phyloP scores from a whole-genome alignment of 2,113 vertebrate species.

The Eudorcas thomsonii region DNA sequence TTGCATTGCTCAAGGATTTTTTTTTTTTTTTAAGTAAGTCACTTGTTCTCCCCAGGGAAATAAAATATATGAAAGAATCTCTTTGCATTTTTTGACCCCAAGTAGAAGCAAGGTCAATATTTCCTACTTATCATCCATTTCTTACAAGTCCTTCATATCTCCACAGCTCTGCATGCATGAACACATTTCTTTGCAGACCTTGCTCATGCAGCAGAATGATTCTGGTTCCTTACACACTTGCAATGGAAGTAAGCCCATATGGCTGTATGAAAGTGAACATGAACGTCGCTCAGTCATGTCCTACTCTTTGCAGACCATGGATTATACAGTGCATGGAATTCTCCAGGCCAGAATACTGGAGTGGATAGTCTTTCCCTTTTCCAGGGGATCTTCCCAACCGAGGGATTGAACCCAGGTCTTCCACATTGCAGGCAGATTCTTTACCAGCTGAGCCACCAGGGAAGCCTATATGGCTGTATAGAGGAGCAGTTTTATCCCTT shows the following conservation, averaged over 20 bases:
- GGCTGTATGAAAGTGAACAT: background rate
- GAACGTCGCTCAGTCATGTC: background rate
- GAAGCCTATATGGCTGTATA: background rate
- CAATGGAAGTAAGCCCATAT: background rate
- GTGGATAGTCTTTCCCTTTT: background rate
- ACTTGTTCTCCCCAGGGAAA: constrained; percentile 19
- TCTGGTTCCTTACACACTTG: background rate
- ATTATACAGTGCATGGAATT: background rate
- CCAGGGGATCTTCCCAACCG: background rate
- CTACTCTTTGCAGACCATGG: background rate
- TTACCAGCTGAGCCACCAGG: background rate
- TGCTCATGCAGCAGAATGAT: background rate
- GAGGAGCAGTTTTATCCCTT: background rate
- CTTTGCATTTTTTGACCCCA: constrained; percentile 39
- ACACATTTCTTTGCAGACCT: background rate
- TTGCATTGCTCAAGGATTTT: constrained; percentile 20
- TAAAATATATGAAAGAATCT: constrained; percentile 41
- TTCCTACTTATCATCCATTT: background rate
- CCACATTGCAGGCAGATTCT: background rate
- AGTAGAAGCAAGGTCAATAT: constrained; percentile 44
- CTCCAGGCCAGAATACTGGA: background rate
- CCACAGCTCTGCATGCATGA: background rate
- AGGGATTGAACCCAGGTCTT: background rate
- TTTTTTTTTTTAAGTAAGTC: constrained; percentile 15
- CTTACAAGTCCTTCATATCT: background rate